These are phyloP conservation scores for Lordiphosa stackelbergi DNA, from an alignment of 1,140 invertebrate genomes.

Conservation along the genomic window DNA sequence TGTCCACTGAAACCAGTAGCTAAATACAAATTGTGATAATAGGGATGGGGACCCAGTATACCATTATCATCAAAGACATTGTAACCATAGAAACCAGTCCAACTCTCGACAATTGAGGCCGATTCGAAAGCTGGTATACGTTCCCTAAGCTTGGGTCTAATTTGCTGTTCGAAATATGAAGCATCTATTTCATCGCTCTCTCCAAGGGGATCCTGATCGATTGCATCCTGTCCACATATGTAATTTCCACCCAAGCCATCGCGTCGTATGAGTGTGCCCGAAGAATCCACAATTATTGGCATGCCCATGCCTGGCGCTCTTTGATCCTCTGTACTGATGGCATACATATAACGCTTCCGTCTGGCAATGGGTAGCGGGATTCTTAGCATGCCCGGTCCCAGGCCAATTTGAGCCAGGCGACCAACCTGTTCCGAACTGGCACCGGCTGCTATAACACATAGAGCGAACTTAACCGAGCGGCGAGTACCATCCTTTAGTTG, in stretches of 20 bases:
- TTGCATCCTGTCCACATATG: constrained; percentile 78
- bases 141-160: constrained; percentile 88
- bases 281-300: constrained; percentile 90
- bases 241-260: constrained; percentile 80
- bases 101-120: constrained; percentile 88
- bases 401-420: constrained; percentile 86
- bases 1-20: constrained; percentile 96
- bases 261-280: constrained; percentile 80
- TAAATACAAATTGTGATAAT: constrained; percentile 88
- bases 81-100: constrained; percentile 94
- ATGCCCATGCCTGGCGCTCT: constrained; percentile 87
- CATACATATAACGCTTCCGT: constrained; percentile 90
- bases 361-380: constrained; percentile 79
- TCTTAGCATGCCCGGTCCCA: constrained; percentile 80
- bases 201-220: constrained; percentile 82
- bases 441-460: constrained; percentile 89
- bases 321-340: constrained; percentile 81
- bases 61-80: constrained; percentile 96
- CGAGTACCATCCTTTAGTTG: constrained; percentile 82
- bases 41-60: constrained; percentile 93
- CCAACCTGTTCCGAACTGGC: constrained; percentile 87
- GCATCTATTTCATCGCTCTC: constrained; percentile 86
- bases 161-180: constrained; percentile 77
- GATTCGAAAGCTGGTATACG: constrained; percentile 89
- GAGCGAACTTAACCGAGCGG: constrained; percentile 83